Conservation (phyloP, 1,140 invertebrate genomes). For the Drosophila repleta region DNA sequence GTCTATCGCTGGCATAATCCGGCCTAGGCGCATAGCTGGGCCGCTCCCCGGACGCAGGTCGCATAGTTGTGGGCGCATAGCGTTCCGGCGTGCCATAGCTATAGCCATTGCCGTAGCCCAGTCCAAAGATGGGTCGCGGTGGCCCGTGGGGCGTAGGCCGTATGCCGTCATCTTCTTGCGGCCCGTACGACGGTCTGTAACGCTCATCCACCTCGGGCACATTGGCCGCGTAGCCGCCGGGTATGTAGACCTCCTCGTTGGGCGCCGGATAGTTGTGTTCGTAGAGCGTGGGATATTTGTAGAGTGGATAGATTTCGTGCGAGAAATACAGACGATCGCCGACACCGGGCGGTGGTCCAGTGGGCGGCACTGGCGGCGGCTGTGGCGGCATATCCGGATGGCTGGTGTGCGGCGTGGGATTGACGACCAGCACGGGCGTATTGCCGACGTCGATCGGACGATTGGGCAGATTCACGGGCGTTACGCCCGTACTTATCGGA, state of each 20-base stretch:
- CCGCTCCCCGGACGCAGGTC: slow-evolving; percentile 53
- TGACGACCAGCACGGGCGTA: slow-evolving; percentile 67
- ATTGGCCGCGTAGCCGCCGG: slow-evolving; percentile 79
- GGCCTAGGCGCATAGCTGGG: slow-evolving; percentile 57
- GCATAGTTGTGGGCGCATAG: slow-evolving; percentile 61
- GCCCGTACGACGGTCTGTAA: slow-evolving; percentile 61
- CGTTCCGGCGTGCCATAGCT: slow-evolving; percentile 76
- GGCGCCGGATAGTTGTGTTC: slow-evolving; percentile 81
- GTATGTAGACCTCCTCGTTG: slow-evolving; percentile 75
- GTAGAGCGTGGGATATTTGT: slow-evolving; percentile 80
- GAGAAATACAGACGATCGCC: slow-evolving; percentile 81
- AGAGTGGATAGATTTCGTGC: slow-evolving; percentile 79
- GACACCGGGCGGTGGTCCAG: slow-evolving; percentile 35
- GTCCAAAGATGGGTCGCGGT: slow-evolving; percentile 72
- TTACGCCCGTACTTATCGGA: slow-evolving; percentile 62
- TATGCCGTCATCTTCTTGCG: slow-evolving; percentile 38
- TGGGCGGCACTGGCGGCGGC: slow-evolving; percentile 28
- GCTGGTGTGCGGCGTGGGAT: slow-evolving; percentile 72
- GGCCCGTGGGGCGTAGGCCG: slow-evolving; percentile 62
- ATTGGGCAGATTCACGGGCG: slow-evolving; percentile 69
- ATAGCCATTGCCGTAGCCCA: slow-evolving; percentile 82
- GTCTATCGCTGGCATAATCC: slow-evolving; percentile 26
- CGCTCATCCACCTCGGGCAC: slow-evolving; percentile 72
- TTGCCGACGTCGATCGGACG: slow-evolving; percentile 70
- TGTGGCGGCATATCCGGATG: not conserved